Base-by-base conservation (phyloP, 2,797 vertebrate species). In the Coregonus suidteri region DNA sequence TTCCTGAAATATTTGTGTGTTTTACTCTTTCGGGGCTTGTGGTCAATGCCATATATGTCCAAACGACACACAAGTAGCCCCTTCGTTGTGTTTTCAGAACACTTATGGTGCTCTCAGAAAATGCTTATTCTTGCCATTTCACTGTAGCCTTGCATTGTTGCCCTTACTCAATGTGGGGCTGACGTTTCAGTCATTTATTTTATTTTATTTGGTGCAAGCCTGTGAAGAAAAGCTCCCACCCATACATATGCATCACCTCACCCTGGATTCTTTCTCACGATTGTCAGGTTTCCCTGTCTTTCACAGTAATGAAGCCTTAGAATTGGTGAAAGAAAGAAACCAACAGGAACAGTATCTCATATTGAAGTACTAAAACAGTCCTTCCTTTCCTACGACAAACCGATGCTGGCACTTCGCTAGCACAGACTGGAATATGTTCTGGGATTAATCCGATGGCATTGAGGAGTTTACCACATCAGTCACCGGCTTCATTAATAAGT, bases 21-120 rank as follows among this genome's bases (percentile, higher is more conserved):
- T 91, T 91, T 88, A 90, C 91, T 93, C 88, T 90, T 86, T 76
- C 54, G 54, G 30, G 56, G 59, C 35, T 65, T 88, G 88, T 81
- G 86, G 88, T 90, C 84, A 88, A 77, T 62, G 37, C 11, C 41
- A 62, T 74, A 79, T 85, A 84, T 85, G 87, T 92, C 88, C 87
- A 30, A 91, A 91, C 89, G 87, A 88, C 80, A 82, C 85, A 82
- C 81, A 81, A 82, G 47, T 35, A 62, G 77, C 31, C 75, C 25
- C 76, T 74, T 85, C 77, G 1, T 25, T 84, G 69, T 72, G 70
- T 77, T 84, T 88, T 82, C 59, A 13, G 7, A 78, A 73, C 75
- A 77, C 77, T 77, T 83, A 89, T 86, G 80, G 86, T 14, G 88
- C 84, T 87, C 83, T 85, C 88, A 80, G 84, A 81, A 88, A 89